Base-by-base conservation (phyloP, 2,113 vertebrate genomes). In the Petrocephalus microphthalmus region DNA sequence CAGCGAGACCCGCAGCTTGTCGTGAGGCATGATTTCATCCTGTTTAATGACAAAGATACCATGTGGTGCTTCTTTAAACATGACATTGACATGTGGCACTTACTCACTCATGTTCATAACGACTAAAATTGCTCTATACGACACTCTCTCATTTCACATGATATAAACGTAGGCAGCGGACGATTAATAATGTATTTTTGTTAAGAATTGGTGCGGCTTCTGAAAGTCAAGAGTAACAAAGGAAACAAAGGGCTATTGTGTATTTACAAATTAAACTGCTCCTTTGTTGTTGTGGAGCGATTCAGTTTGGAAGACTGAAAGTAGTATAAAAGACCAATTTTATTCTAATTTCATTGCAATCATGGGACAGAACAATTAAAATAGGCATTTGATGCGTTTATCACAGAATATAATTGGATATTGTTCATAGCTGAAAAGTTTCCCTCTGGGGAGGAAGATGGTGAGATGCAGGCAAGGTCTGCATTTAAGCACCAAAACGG, bases 61-160 rank as follows among this genome's bases (percentile, higher is more conserved):
- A 96, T 96, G 95, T 93, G 92, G 95, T 90, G 95, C 95, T 93
- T 95, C 95, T 96, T 96, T 94, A 96, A 95, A 96, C 95, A 95
- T 93, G 95, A 93, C 91, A 91, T 91, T 96, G 95, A 95, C 95
- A 96, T 93, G 95, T 95, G 92, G 94, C 93, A 96, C 92, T 96
- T 96, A 96, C 94, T 93, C 94, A 95, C 94, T 96, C 95, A 96
- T 93, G 94, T 94, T 93, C 86, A 78, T 93, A 95, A 95, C 93
- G 93, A 93, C 94, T 94, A 92, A 94, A 93, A 88, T 91, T 91
- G 94, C 94, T 94, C 92, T 93, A 92, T 88, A 91, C 95, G 95
- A 95, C 95, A 94, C 93, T 94, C 93, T 87, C 92, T 93, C 93
- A 92, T 94, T 94, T 93, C 92, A 91, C 92, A 94, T 93, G 93